Evolutionary conservation across 1,140 invertebrate species (phyloP), one percentile per base, ranked within the genome.

Genomic region (Scaptomyza graminum): DNA sequence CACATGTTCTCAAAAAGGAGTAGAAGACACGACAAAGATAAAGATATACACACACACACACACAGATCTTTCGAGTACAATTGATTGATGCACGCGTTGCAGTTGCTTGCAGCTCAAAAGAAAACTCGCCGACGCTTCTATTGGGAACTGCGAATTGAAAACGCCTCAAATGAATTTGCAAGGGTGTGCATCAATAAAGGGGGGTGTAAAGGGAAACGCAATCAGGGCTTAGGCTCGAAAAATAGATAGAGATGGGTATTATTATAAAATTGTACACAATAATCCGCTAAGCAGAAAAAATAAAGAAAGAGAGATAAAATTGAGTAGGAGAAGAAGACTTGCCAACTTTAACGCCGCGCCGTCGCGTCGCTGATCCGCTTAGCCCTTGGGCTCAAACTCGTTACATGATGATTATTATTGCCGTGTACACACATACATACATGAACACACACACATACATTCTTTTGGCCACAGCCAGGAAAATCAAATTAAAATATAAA

Each of bases 401-500:
- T 82, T 82, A 78, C 78, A 88, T 67, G 62, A 61, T 51, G 22
- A 74, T 78, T 82, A 74, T 84, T 73, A 76, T 80, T 49, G 69
- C 54, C 72, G 74, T 77, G 72, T 59, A 31, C 31, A 34, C 2
- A 34, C 31, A 9, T 3, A 34, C 31, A 34, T 9, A 9, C 8
- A 9, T 1, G 7, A 7, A 34, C 1, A 34, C 31, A 34, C 2
- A 11, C 7, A 9, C 31, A 9, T 34, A 34, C 39, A 59, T 70
- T 46, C 72, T 47, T 28, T 55, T 39, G 25, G 46, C 15, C 54
- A 2, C 49, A 28, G 63, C 73, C 74, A 82, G 82, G 82, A 87
- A 87, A 87, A 87, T 87, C 82, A 87, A 87, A 87, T 87, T 87
- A 87, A 87, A 87, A 87, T 87, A 88, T 87, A 88, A 74, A 87